These are phyloP conservation scores for Aphelenchoides besseyi DNA, from an alignment of 1,140 invertebrate genomes.

Conservation along the genomic window DNA sequence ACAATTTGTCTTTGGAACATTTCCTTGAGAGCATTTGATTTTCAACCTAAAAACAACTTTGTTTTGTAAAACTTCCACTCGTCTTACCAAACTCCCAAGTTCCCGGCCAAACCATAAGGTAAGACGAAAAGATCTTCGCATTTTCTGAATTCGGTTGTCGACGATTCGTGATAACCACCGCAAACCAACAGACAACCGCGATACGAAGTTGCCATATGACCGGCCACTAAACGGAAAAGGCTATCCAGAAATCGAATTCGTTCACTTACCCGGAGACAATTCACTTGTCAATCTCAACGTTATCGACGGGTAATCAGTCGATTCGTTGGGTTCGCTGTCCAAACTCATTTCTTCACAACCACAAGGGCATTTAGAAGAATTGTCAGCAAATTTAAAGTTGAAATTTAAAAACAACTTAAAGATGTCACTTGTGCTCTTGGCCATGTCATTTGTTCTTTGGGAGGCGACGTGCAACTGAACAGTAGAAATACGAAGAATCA, in stretches of 20 bases:
- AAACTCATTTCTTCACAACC: neutral
- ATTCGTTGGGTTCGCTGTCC: neutral
- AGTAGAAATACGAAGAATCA: too few species aligned
- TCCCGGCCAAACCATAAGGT: conserved; percentile 19
- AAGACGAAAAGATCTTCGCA: conserved; percentile 16
- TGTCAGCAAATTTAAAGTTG: too few species aligned
- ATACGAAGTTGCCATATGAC: conserved; percentile 18
- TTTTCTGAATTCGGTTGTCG: conserved; percentile 18
- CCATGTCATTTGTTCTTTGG: too few species aligned
- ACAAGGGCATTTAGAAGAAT: neutral
- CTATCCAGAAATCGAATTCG: neutral
- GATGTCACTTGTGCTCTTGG: too few species aligned
- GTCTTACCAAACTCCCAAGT: conserved; percentile 23
- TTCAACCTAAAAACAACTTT: conserved; percentile 18
- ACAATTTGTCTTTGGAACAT: conserved; percentile 21
- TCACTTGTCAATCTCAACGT: neutral
- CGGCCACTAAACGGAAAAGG: conserved; percentile 13
- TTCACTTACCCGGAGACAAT: neutral
- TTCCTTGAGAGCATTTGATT: conserved; percentile 17
- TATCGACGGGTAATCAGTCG: neutral
- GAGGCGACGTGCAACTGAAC: too few species aligned
- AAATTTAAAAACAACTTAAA: too few species aligned
- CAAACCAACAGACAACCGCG: conserved; percentile 25
- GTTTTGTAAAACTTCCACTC: neutral
- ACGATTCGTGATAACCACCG: conserved; percentile 24